A percentile compares a stretch with the other conserved stretches of the same genome.
phyloP scores from a whole-genome alignment of 2,888 invertebrate genomes.

The Ophioninae sp. region DNA sequence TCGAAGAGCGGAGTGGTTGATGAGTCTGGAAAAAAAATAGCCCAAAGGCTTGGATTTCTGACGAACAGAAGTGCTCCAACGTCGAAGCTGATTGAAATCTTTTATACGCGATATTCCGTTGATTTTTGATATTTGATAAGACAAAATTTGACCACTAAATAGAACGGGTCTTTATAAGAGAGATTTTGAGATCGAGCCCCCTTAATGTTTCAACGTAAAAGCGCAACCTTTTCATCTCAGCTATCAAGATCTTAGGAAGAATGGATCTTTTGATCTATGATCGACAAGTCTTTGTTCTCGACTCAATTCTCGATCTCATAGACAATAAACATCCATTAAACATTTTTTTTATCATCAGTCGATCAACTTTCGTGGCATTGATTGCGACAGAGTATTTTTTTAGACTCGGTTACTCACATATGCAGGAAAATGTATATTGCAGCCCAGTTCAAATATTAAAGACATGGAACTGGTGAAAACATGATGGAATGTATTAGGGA shows the following conservation, averaged over 20 bases:
- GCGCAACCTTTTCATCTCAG: slow-evolving; percentile 13
- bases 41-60: slow-evolving; percentile 26
- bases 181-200: neutral
- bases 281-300: slow-evolving; percentile 10
- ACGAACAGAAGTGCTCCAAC: slow-evolving; percentile 35
- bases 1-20: slow-evolving; percentile 5
- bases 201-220: slow-evolving; percentile 11
- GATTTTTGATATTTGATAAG: slow-evolving; percentile 46
- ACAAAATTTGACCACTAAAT: slow-evolving; percentile 49
- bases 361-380: slow-evolving; percentile 2
- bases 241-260: slow-evolving; percentile 45
- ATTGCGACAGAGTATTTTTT: neutral
- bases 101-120: slow-evolving; percentile 44
- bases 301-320: neutral
- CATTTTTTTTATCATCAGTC: neutral
- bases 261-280: slow-evolving; percentile 40
- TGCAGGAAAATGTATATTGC: too few species aligned
- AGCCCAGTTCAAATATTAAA: neutral
- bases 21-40: neutral
- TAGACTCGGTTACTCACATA: neutral
- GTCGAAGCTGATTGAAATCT: slow-evolving; percentile 38
- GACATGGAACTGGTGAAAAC: too few species aligned
- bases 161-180: neutral
- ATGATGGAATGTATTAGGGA: too few species aligned
- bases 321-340: too few species aligned